Percentiles rank a stretch among this genome's conserved stretches.
Conservation (phyloP, 2,888 invertebrate genomes). For the Drosophila robusta region DNA sequence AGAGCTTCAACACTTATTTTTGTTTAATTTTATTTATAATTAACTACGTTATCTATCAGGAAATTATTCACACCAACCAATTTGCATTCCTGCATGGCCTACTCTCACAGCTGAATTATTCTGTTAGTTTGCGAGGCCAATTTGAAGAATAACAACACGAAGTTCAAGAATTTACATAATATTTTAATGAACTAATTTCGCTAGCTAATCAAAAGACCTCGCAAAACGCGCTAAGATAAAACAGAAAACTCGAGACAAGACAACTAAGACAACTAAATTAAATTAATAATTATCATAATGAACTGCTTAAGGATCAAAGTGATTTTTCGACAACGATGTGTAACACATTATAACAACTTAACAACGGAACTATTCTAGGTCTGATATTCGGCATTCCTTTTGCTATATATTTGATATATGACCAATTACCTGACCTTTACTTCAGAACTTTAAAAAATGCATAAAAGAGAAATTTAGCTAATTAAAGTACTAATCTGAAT, state of each 20-base stretch:
- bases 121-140: slow-evolving; percentile 33
- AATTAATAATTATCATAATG: slow-evolving; percentile 16
- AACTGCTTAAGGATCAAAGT: background rate
- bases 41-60: slow-evolving; percentile 52
- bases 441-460: too few species aligned
- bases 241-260: slow-evolving; percentile 44
- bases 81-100: slow-evolving; percentile 18
- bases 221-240: slow-evolving; percentile 57
- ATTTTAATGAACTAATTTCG: slow-evolving; percentile 69
- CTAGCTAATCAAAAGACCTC: slow-evolving; percentile 21
- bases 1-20: too few species aligned
- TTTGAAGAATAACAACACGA: slow-evolving; percentile 20
- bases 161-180: slow-evolving; percentile 58
- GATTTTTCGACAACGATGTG: too few species aligned
- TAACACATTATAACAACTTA: too few species aligned
- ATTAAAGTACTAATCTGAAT: slow-evolving; percentile 42
- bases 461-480: slow-evolving; percentile 30
- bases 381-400: too few species aligned
- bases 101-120: background rate
- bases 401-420: too few species aligned
- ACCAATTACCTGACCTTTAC: background rate
- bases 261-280: slow-evolving; percentile 32
- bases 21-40: slow-evolving; percentile 26
- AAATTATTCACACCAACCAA: background rate
- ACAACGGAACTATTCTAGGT: too few species aligned